Evolutionary conservation across 2,888 invertebrate species (phyloP), one percentile per base, ranked within the genome.

Genomic region (Microctonus brassicae): DNA sequence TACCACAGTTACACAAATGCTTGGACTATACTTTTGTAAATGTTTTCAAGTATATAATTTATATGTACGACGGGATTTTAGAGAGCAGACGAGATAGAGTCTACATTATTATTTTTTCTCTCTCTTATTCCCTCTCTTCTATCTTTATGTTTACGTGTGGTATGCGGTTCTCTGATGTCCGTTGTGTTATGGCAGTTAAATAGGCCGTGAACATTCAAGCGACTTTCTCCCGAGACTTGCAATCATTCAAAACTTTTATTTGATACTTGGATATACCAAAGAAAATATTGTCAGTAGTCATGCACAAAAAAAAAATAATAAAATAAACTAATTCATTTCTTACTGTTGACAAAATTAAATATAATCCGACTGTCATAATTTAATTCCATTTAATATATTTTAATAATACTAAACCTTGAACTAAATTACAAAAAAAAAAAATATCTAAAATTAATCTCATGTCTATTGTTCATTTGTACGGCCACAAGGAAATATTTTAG

Each of bases 141-240:
- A 39, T 58, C 57, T 55, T 68, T 70, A 36, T 70, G 20, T 52
- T 34, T 52, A 55, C 68, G 29, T 57, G 26, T 58, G 34, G 58
- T 58, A 58, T 58, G 58, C 57, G 60, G 60, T 66, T 57, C 53
- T 60, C 47, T 47, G 65, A 65, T 70, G 60, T 70, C 64, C 58
- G 24, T 52, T 22, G n/a, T 55, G 22, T 26, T 58, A 73, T 77
- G 69, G 79, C 74, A 71, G 80, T 77, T 82, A 84, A 84, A 84
- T 83, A 84, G 83, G 80, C 81, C 82, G 83, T 82, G 81, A 82
- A 83, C 78, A 81, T 83, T 81, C 80, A 78, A 68, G 76, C 80
- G 79, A 83, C 84, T 84, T 84, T 84, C 84, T 84, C 84, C 79
- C 72, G 74, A 69, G 63, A 76, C 60, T 70, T 77, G 77, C 79